These are phyloP conservation scores for Melinopterus prodromus DNA, from an alignment of 2,888 invertebrate genomes.

Conservation along the genomic window DNA sequence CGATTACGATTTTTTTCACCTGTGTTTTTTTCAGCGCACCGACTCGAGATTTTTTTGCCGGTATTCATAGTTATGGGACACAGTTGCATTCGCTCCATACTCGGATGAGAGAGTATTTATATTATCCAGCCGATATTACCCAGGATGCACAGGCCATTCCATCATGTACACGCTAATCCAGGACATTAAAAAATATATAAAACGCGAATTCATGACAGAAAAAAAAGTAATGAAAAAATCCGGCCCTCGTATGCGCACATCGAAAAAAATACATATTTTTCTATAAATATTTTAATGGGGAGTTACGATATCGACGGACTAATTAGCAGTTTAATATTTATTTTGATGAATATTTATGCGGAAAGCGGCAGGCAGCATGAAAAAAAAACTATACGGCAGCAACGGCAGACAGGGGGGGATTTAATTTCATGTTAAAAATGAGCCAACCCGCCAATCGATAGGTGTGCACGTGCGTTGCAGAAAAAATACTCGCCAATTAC, in stretches of 20 bases:
- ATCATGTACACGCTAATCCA: background rate
- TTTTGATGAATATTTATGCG: conserved; percentile 25
- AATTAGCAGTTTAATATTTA: conserved; percentile 25
- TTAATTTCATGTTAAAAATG: conserved; percentile 24
- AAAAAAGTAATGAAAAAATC: conserved; percentile 17
- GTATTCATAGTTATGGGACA: conserved; percentile 20
- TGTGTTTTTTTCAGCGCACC: conserved; percentile 18
- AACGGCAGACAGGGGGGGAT: conserved; percentile 14
- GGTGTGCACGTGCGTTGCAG: background rate
- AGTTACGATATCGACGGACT: conserved; percentile 25
- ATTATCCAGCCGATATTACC: conserved; percentile 13
- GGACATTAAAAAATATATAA: background rate
- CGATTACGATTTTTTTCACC: conserved; percentile 21
- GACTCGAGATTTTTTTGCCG: conserved; percentile 17
- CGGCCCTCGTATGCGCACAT: background rate
- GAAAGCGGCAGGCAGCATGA: background rate
- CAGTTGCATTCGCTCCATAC: conserved; percentile 13
- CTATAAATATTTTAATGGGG: conserved; percentile 25
- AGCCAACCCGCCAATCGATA: conserved; percentile 13
- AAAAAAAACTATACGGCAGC: conserved; percentile 5
- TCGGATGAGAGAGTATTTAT: conserved; percentile 18
- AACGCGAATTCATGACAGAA: conserved; percentile 6
- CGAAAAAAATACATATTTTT: conserved; percentile 23
- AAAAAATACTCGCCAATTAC: conserved; percentile 21
- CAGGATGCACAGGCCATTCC: background rate